Conservation (phyloP, 2,797 vertebrate genomes). For the Prionace glauca region DNA sequence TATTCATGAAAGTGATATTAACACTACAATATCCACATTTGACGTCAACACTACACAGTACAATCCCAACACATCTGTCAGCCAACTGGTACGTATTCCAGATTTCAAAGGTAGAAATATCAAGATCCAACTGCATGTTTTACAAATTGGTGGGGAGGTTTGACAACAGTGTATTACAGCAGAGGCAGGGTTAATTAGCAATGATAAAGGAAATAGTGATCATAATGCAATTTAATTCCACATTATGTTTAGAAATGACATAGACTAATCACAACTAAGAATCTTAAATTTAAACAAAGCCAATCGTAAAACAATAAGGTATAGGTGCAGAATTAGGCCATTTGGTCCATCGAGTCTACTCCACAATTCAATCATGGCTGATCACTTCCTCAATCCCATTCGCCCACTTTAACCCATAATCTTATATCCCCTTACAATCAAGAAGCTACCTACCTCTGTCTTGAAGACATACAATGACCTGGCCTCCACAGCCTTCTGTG, state of each 20-base stretch:
- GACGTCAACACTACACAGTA: conserved; percentile 55
- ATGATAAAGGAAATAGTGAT: not conserved
- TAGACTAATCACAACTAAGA: not conserved
- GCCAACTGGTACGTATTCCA: conserved; percentile 59
- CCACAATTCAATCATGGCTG: too few species aligned
- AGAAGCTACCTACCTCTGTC: too few species aligned
- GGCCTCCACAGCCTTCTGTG: too few species aligned
- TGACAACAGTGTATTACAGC: not conserved
- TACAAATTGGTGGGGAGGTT: not conserved
- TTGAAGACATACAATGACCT: too few species aligned
- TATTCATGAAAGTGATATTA: conserved; percentile 49
- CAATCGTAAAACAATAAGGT: too few species aligned
- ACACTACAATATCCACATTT: conserved; percentile 48
- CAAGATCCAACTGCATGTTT: not conserved
- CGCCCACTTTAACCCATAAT: too few species aligned
- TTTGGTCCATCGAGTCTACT: too few species aligned
- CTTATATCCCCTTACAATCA: too few species aligned
- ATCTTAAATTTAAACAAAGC: not conserved
- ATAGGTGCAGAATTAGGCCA: too few species aligned
- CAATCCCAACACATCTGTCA: conserved; percentile 48
- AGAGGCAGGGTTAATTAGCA: not conserved
- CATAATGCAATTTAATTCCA: not conserved
- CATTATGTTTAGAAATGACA: not conserved
- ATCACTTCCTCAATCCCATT: too few species aligned
- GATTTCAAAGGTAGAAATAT: not conserved